phyloP scores from a whole-genome alignment of 2,888 invertebrate species.

The Penaeus monodon region DNA sequence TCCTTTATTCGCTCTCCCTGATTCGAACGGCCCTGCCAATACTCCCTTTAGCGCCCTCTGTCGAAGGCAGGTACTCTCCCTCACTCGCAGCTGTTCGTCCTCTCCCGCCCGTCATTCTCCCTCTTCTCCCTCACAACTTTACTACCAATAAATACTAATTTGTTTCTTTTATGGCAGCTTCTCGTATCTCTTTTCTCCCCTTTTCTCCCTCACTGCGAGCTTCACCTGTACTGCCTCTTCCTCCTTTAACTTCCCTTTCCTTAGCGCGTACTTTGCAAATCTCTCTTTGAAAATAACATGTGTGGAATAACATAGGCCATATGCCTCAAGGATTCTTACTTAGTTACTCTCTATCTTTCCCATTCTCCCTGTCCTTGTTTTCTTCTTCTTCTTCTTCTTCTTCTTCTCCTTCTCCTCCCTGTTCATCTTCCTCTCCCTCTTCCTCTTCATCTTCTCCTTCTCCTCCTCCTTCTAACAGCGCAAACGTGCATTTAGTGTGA shows the following conservation, averaged over 20 bases:
- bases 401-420: too few relatives aligned
- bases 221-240: neutral
- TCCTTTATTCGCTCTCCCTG: neutral
- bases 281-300: neutral
- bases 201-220: too few relatives aligned
- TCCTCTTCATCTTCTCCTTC: too few relatives aligned
- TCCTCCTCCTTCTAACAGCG: too few relatives aligned
- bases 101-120: neutral
- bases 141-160: slow-evolving; percentile 37
- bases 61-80: neutral
- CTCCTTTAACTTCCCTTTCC: neutral
- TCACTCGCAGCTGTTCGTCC: slow-evolving; percentile 7
- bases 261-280: neutral
- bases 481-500: too few relatives aligned
- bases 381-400: too few relatives aligned
- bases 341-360: too few relatives aligned
- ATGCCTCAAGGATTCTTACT: too few relatives aligned
- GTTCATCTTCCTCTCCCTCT: too few relatives aligned
- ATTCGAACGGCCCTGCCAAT: neutral
- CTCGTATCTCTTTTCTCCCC: neutral
- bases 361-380: too few relatives aligned
- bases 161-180: slow-evolving; percentile 25
- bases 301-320: too few relatives aligned
- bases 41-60: neutral
- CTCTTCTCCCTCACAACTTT: slow-evolving; percentile 8